Conservation (phyloP, 30 jellyfish, hydroid and myxozoan species). For the Cassiopea andromeda region DNA sequence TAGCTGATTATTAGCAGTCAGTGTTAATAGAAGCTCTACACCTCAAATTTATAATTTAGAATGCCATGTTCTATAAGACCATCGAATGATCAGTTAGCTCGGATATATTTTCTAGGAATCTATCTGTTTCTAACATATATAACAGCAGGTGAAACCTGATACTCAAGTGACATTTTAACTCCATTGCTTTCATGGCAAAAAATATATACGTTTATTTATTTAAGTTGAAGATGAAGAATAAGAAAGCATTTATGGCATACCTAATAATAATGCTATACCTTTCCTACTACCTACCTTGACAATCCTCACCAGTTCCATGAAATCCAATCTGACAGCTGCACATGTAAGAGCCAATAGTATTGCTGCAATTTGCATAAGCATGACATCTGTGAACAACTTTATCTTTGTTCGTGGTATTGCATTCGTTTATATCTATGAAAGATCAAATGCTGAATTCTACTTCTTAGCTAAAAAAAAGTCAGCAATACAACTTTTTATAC, state of each 20-base stretch:
- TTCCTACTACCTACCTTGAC: conserved; percentile 40
- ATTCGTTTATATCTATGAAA: conserved; percentile 63
- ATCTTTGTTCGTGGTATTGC: conserved; percentile 1
- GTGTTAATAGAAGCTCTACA: background rate
- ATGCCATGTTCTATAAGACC: too few relatives aligned
- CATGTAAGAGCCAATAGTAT: conserved; percentile 33
- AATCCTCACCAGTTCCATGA: conserved; percentile 54
- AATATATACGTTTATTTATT: too few relatives aligned
- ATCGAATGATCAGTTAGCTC: too few relatives aligned
- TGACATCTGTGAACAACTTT: conserved; percentile 33
- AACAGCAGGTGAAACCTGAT: too few relatives aligned
- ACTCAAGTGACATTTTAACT: too few relatives aligned
- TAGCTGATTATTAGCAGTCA: background rate
- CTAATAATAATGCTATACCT: too few relatives aligned
- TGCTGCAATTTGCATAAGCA: conserved; percentile 51
- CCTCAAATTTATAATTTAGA: background rate
- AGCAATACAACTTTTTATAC: background rate
- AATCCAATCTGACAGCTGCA: conserved; percentile 60
- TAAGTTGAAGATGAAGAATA: too few relatives aligned
- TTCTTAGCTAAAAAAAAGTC: too few relatives aligned
- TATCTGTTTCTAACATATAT: too few relatives aligned
- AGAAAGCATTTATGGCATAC: too few relatives aligned
- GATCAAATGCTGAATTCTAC: background rate
- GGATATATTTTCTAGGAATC: too few relatives aligned
- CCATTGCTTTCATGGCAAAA: too few relatives aligned